Conservation (phyloP, 2,797 vertebrate species). For the Pangasius djambal region DNA sequence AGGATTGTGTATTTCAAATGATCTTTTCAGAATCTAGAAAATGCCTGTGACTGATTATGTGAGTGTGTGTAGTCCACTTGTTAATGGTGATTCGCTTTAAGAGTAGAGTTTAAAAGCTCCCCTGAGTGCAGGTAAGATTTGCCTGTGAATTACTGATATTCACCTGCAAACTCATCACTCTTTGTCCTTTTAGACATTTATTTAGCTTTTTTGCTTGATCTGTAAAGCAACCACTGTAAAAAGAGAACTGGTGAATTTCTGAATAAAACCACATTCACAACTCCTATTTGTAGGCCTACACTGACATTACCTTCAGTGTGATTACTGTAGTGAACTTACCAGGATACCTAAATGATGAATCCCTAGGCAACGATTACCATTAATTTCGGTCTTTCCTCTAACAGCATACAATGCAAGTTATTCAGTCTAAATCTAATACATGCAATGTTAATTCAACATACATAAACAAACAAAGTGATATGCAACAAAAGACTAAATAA, state of each 20-base stretch:
- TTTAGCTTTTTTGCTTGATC: not conserved
- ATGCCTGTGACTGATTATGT: not conserved
- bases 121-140: not conserved
- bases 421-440: not conserved
- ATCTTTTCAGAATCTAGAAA: not conserved
- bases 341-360: not conserved
- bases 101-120: not conserved
- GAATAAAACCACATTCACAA: not conserved
- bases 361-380: not conserved
- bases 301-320: not conserved
- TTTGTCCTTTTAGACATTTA: not conserved
- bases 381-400: not conserved
- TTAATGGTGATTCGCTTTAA: not conserved
- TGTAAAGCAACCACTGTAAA: not conserved
- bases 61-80: not conserved
- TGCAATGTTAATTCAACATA: not conserved
- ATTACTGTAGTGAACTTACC: not conserved
- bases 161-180: not conserved
- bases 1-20: not conserved
- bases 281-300: not conserved
- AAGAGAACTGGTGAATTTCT: not conserved
- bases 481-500: slow-evolving; percentile 7
- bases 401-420: not conserved
- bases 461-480: not conserved
- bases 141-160: not conserved